Conservation (phyloP, 2,888 invertebrate genomes). For the Ichneumon xanthorius region DNA sequence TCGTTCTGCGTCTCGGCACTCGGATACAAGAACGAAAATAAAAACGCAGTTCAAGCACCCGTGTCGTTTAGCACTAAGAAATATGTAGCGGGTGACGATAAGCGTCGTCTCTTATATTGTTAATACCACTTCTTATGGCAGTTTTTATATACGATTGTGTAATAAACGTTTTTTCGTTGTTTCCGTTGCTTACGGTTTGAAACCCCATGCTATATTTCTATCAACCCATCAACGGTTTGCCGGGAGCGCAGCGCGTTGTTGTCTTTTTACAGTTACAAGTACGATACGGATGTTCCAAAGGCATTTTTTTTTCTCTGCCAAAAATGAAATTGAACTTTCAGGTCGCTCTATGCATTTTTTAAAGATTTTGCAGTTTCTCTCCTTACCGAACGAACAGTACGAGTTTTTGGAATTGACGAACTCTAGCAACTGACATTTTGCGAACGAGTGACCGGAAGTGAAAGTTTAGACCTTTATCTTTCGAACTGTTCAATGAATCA, state of each 20-base stretch:
- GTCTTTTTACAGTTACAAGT: not conserved
- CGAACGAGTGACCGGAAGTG: not conserved
- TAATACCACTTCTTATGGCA: not conserved
- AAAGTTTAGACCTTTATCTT: not conserved
- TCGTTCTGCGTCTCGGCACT: conserved; percentile 37
- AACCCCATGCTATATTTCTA: not conserved
- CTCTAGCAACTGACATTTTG: not conserved
- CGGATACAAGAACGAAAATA: conserved; percentile 53
- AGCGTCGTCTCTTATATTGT: conserved; percentile 12
- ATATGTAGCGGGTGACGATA: conserved; percentile 42
- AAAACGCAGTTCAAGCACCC: conserved; percentile 45
- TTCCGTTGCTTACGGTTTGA: not conserved
- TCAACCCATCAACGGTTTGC: not conserved
- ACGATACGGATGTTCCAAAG: not conserved
- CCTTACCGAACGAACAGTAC: too few relatives aligned
- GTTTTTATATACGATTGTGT: not conserved
- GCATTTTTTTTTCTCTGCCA: not conserved
- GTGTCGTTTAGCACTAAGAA: conserved; percentile 34
- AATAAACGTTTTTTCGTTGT: not conserved
- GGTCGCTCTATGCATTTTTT: not conserved
- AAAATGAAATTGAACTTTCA: not conserved
- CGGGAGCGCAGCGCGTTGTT: not conserved
- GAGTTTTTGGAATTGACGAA: too few relatives aligned
- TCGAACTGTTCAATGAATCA: not conserved
- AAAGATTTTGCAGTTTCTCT: not conserved